These are phyloP conservation scores for Xerus inauris DNA, from an alignment of 2,113 vertebrate genomes.

Conservation along the genomic window DNA sequence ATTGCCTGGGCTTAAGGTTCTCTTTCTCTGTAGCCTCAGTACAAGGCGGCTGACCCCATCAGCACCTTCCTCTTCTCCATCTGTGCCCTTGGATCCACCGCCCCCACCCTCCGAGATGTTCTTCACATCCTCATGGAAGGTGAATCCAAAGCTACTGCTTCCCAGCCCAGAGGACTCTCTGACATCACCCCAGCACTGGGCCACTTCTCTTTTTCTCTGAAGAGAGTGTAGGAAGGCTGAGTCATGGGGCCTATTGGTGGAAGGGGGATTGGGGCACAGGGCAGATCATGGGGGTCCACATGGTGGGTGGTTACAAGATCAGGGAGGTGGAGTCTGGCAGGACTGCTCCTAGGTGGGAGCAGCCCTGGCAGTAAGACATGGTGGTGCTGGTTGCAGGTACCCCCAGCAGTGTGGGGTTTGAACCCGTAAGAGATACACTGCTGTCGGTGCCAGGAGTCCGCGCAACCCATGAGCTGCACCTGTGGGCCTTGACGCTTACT, in stretches of 20 bases:
- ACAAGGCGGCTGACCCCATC: conserved; percentile 97
- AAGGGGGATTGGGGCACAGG: neutral
- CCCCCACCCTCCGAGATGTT: conserved; percentile 96
- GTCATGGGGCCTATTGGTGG: neutral
- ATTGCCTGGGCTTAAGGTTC: neutral
- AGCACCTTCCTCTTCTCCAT: conserved; percentile 98
- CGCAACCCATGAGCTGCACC: conserved; percentile 91
- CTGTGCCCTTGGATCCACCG: conserved; percentile 95
- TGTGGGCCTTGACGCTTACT: conserved; percentile 94
- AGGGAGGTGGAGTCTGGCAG: neutral
- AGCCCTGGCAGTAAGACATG: neutral
- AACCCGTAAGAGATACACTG: conserved; percentile 92
- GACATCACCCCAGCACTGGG: neutral
- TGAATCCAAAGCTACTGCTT: conserved; percentile 58
- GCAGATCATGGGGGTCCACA: neutral
- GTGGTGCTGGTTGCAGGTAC: conserved; percentile 85
- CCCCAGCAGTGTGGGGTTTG: conserved; percentile 90
- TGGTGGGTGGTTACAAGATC: neutral
- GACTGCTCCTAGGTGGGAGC: neutral
- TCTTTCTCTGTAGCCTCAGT: conserved; percentile 91
- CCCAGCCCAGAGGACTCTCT: neutral
- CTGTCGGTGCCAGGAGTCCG: conserved; percentile 92
- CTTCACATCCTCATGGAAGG: conserved; percentile 98
- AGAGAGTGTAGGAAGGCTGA: neutral
- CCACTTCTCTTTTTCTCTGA: neutral